Conservation (phyloP, 2,797 vertebrate species). For the Myripristis jacobus region DNA sequence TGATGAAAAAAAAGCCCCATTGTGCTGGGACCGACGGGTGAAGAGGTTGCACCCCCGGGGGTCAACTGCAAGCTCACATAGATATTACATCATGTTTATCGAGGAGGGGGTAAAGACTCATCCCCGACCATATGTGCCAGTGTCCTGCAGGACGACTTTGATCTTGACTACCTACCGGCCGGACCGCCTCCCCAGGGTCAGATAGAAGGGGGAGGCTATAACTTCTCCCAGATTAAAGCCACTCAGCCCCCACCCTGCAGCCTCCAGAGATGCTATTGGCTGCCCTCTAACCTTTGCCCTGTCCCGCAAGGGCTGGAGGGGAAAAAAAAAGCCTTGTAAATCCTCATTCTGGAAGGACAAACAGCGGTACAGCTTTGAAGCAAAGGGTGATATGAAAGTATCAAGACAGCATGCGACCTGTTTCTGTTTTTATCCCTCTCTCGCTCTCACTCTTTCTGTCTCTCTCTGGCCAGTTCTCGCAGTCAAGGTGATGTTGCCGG, state of each 20-base stretch:
- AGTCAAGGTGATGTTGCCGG: conserved; percentile 75
- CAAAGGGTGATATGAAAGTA: conserved; percentile 28
- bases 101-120: conserved; percentile 11
- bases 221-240: conserved; percentile 69
- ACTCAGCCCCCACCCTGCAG: conserved; percentile 40
- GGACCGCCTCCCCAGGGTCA: conserved; percentile 56
- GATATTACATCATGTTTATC: conserved; percentile 71
- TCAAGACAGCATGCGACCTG: conserved; percentile 27
- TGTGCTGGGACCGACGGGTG: conserved; percentile 44
- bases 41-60: conserved; percentile 42
- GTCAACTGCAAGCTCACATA: conserved; percentile 49
- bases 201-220: conserved; percentile 58
- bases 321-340: conserved; percentile 34
- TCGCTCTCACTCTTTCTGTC: conserved; percentile 12
- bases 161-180: conserved; percentile 55
- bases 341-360: background rate
- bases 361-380: conserved; percentile 31
- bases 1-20: conserved; percentile 16
- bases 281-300: conserved; percentile 63
- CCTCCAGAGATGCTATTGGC: conserved; percentile 39
- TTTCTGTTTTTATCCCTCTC: conserved; percentile 49
- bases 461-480: conserved; percentile 36
- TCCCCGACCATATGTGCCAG: conserved; percentile 39
- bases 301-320: conserved; percentile 13
- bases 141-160: conserved; percentile 63